Evolutionary conservation across 2,113 vertebrate species (phyloP).

Genomic region (Dermatemys mawii): DNA sequence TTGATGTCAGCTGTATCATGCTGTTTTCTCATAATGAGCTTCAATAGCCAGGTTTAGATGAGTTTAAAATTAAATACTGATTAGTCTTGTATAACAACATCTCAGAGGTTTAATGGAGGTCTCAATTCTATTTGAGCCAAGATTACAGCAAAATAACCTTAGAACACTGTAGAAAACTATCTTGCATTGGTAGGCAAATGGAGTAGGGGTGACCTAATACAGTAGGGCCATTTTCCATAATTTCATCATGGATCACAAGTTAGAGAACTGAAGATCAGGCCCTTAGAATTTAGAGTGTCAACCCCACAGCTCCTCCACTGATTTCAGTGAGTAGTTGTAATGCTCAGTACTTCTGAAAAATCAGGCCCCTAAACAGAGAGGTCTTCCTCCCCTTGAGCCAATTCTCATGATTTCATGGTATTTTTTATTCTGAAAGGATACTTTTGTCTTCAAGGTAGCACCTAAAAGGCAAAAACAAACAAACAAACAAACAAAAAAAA

Average conservation of each 20-base stretch:
- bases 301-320: not conserved
- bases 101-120: not conserved
- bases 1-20: accelerated
- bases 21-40: not conserved
- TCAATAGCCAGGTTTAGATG: not conserved
- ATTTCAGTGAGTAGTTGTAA: not conserved
- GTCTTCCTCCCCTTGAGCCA: not conserved
- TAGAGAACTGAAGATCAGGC: not conserved
- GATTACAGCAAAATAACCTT: not conserved
- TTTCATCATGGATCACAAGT: not conserved
- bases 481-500: too few species aligned
- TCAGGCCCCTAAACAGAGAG: not conserved
- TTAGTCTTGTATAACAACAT: not conserved
- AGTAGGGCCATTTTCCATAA: not conserved
- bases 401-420: not conserved
- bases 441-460: not conserved
- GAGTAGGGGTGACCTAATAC: not conserved
- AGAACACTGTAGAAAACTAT: not conserved
- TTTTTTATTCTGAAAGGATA: not conserved
- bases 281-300: not conserved
- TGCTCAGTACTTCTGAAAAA: not conserved
- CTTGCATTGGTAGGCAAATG: not conserved
- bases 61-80: not conserved
- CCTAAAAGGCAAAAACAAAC: too few species aligned
- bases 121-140: not conserved